Percentiles rank a stretch among this genome's conserved stretches.
phyloP scores from a whole-genome alignment of 23 tunicate species.

The Trididemnum miniatum region DNA sequence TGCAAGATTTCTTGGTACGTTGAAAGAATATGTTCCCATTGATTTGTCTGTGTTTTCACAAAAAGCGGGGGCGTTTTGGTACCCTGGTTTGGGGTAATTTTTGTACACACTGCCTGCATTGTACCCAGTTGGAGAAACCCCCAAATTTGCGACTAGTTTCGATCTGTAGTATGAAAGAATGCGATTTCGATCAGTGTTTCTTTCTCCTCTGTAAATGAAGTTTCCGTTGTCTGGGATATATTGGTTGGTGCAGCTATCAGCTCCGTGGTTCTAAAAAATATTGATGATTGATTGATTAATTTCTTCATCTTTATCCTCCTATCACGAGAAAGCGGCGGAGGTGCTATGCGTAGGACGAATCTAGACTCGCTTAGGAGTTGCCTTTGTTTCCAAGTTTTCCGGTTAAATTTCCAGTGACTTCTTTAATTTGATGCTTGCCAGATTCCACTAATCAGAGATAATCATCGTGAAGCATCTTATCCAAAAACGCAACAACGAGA shows the following conservation, averaged over 20 bases:
- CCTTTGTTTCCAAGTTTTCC: too few species aligned
- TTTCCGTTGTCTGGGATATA: conserved; percentile 79
- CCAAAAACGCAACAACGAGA: too few species aligned
- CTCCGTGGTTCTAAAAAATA: conserved; percentile 70
- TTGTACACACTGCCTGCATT: not conserved
- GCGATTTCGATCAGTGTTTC: conserved; percentile 17
- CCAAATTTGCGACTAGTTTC: conserved; percentile 56
- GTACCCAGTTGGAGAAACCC: conserved; percentile 47
- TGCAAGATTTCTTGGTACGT: conserved; percentile 61
- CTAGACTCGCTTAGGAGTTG: too few species aligned
- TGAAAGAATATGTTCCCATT: conserved; percentile 78
- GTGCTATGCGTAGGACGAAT: too few species aligned
- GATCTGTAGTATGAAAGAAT: conserved; percentile 14
- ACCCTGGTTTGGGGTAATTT: conserved; percentile 77
- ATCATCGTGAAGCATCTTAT: too few species aligned
- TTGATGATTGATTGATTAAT: not conserved
- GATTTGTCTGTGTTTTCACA: conserved; percentile 82
- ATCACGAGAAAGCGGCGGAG: too few species aligned
- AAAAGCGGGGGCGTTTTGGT: conserved; percentile 77
- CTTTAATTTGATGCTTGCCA: too few species aligned
- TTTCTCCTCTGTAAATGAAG: conserved; percentile 40
- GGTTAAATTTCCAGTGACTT: too few species aligned
- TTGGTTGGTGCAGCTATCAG: conserved; percentile 66
- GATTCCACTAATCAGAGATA: too few species aligned
- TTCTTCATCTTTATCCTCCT: too few species aligned